Conservation (phyloP, 2,797 vertebrate genomes). For the Bradypodion ventrale region DNA sequence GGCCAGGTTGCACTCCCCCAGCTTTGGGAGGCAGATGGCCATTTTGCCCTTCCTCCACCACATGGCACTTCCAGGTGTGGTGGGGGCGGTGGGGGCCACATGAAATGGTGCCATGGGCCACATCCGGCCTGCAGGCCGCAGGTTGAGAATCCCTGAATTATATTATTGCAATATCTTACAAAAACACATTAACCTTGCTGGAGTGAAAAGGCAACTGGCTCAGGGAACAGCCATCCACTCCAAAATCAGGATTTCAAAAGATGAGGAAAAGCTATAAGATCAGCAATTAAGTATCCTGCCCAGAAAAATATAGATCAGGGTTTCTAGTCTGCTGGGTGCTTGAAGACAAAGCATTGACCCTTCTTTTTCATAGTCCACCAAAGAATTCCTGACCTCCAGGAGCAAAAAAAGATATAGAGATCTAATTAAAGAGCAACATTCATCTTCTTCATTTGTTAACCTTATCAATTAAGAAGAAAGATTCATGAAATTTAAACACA, state of each 20-base stretch:
- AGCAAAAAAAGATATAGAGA: conserved; percentile 22
- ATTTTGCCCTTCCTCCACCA: no score
- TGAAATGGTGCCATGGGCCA: no score
- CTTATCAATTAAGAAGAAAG: background rate
- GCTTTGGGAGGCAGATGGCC: no score
- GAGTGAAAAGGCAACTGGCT: background rate
- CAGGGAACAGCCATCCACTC: background rate
- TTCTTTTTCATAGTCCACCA: background rate
- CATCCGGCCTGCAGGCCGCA: no score
- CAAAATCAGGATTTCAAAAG: background rate
- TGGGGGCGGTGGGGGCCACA: no score
- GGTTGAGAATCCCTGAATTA: no score
- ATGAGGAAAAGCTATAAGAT: background rate
- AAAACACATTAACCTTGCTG: background rate
- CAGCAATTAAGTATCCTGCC: background rate
- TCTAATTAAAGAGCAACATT: conserved; percentile 43
- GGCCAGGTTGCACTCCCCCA: no score
- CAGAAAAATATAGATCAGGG: background rate
- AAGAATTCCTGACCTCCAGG: conserved; percentile 12
- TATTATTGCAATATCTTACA: no score
- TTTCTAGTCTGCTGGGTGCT: background rate
- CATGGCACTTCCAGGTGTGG: no score
- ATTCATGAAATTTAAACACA: conserved; percentile 4
- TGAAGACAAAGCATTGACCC: background rate
- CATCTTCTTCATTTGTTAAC: background rate